Conservation (phyloP, 2,888 invertebrate species). For the Escarpia spicata region DNA sequence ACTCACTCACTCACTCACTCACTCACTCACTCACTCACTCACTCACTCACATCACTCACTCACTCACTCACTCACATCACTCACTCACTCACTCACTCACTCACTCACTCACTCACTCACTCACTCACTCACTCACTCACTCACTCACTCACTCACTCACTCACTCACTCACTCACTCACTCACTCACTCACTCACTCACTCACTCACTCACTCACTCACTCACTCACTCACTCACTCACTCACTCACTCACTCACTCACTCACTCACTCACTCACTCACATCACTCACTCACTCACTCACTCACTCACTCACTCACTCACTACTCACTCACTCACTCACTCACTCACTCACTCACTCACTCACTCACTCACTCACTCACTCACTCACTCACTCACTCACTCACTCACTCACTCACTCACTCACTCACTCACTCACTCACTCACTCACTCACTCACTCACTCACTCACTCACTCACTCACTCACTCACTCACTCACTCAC, state of each 20-base stretch:
- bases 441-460: background rate
- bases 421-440: background rate
- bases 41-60: background rate
- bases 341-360: background rate
- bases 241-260: constrained; percentile 4
- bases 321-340: background rate
- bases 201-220: constrained; percentile 7
- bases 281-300: too few species aligned
- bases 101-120: constrained; percentile 4
- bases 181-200: constrained; percentile 4
- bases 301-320: background rate
- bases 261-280: background rate
- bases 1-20: constrained; percentile 23
- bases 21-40: constrained; percentile 25
- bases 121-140: constrained; percentile 4
- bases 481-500: constrained; percentile 13
- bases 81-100: constrained; percentile 12
- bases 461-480: background rate
- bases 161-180: constrained; percentile 4
- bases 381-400: background rate
- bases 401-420: constrained; percentile 13
- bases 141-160: constrained; percentile 7
- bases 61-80: background rate
- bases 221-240: constrained; percentile 4
- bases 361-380: background rate